Percentiles rank a stretch among this genome's conserved stretches.
Conservation (phyloP, 2,113 vertebrate genomes). For the Hippolais icterina region DNA sequence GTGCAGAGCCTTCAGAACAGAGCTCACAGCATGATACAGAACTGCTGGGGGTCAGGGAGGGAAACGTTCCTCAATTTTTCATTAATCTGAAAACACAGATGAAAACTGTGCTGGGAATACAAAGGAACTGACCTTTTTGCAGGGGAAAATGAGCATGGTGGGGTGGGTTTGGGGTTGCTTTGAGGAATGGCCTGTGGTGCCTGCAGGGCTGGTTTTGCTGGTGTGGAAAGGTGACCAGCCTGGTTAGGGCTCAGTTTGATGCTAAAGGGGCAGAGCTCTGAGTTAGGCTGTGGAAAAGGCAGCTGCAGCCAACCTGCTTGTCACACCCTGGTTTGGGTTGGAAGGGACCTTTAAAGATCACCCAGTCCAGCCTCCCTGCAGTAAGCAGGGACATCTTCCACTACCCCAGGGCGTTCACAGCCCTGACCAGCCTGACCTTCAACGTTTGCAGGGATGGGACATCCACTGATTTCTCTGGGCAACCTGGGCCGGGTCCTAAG, state of each 20-base stretch:
- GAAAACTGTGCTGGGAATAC: not conserved
- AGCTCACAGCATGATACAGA: not conserved
- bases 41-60: not conserved
- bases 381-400: not conserved
- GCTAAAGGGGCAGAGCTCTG: not conserved
- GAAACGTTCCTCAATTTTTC: constrained; percentile 7
- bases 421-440: not conserved
- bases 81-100: not conserved
- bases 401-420: not conserved
- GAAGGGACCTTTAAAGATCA: not conserved
- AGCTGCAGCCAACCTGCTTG: not conserved
- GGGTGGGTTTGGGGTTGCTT: not conserved
- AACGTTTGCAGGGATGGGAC: not conserved
- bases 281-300: not conserved
- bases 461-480: not conserved
- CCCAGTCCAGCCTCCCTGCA: not conserved
- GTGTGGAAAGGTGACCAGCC: not conserved
- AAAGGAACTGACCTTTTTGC: not conserved
- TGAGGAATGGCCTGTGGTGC: not conserved
- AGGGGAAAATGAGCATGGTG: not conserved
- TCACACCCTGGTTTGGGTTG: not conserved
- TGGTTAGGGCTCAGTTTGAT: not conserved
- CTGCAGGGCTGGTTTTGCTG: not conserved
- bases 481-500: not conserved
- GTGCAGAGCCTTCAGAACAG: not conserved